Evolutionary conservation across 1,140 invertebrate species (phyloP), one percentile per base, ranked within the genome.

Genomic region (Cephus cinctus): DNA sequence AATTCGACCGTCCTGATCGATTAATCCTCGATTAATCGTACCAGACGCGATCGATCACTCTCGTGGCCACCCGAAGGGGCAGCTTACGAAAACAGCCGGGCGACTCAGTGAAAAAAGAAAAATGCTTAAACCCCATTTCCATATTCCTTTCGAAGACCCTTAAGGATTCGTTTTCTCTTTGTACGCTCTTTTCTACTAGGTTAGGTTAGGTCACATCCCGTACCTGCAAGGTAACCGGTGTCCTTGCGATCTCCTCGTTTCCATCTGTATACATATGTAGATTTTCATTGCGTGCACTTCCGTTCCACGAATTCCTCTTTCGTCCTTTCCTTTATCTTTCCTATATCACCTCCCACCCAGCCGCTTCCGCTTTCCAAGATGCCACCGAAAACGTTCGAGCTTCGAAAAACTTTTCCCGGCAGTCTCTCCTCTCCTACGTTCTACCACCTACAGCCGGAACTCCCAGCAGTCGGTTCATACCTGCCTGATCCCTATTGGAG

Each of bases 151-250:
- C 14, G 34, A 36, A 8, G 11, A 18, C 6, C 11, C 19, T 12
- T 18, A 36, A 15, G 19, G 14, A 36, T 36, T 8, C 19, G 14
- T 36, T 18, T 15, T 15, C 14, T 15, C 14, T 36, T 36, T 15
- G 19, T 15, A 12, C 19, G 19, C 34, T 18, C 34, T 36, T 18
- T 18, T 36, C 19, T 36, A 36, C 9, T 15, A 36, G 19, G 34
- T 36, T 36, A 36, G 34, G 34, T 9, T 12, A 12, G 34, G 19
- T 9, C 27, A 36, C 34, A 36, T 36, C 34, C 19, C 34, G 27
- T 12, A 12, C 27, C 9, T 9, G 12, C 4, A 9, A 14, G 34
- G 14, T 36, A 12, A 18, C 2, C 9, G 27, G 27, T 2, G 11
- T 30, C 14, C 19, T 36, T 36, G 2, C 2, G 9, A 9, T 30